Evolutionary conservation across 2,797 vertebrate species (phyloP).

Genomic region (Loris lydekkerianus): DNA sequence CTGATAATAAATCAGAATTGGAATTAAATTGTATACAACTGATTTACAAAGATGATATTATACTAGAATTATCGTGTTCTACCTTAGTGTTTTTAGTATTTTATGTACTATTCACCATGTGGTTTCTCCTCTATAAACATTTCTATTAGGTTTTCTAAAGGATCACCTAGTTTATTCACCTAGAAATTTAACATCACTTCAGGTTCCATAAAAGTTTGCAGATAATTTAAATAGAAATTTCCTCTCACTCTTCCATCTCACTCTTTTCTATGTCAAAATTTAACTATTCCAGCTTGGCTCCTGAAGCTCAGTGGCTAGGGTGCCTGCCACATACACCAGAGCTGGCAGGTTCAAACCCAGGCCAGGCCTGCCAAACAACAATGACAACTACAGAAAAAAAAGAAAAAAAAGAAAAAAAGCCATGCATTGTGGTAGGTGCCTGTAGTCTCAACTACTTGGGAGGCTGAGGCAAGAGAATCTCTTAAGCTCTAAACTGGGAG

Average conservation of each 20-base stretch:
- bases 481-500: too few species aligned
- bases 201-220: background rate
- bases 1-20: background rate
- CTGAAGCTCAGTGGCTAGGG: too few species aligned
- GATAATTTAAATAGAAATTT: background rate
- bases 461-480: too few species aligned
- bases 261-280: background rate
- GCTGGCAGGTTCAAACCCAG: too few species aligned
- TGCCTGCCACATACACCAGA: too few species aligned
- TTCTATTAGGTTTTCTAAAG: constrained; percentile 8
- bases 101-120: background rate
- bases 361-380: too few species aligned
- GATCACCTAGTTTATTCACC: background rate
- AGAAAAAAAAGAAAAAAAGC: too few species aligned
- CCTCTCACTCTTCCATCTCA: background rate
- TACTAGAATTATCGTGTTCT: background rate
- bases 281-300: background rate
- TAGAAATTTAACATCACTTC: background rate
- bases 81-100: background rate
- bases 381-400: too few species aligned
- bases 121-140: background rate
- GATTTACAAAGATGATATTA: background rate
- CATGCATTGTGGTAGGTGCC: too few species aligned
- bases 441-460: too few species aligned
- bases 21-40: background rate